Evolutionary conservation across 2,113 vertebrate genomes (phyloP).

Genomic region (Sinocyclocheilus anophthalmus): DNA sequence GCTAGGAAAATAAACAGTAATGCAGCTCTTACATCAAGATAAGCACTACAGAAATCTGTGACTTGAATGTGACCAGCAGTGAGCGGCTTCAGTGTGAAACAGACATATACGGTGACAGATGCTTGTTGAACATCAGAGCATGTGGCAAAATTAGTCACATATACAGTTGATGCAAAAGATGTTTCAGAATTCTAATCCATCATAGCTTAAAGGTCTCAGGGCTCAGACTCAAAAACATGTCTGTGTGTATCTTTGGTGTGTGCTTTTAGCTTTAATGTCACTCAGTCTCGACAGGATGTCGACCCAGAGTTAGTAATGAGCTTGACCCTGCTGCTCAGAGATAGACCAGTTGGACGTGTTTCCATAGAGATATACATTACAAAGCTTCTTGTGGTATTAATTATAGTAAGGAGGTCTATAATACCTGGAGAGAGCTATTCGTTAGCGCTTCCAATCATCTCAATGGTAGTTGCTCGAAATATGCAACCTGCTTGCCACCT

Average conservation of each 20-base stretch:
- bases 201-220: background rate
- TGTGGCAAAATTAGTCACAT: background rate
- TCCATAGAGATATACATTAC: constrained; percentile 37
- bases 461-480: background rate
- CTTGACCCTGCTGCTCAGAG: background rate
- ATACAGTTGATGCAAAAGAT: background rate
- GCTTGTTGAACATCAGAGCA: background rate
- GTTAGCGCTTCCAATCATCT: background rate
- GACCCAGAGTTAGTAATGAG: constrained; percentile 15
- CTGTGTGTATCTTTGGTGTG: background rate
- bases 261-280: constrained; percentile 30
- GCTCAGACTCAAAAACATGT: background rate
- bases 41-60: background rate
- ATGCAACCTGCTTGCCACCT: background rate
- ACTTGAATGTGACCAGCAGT: background rate
- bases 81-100: background rate
- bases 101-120: background rate
- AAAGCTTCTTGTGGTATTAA: constrained; percentile 26
- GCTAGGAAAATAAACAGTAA: constrained; percentile 4
- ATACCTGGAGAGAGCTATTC: background rate
- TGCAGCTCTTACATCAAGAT: background rate
- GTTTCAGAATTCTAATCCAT: background rate
- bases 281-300: constrained; percentile 26
- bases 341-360: background rate
- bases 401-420: constrained; percentile 17